Evolutionary conservation across 2,797 vertebrate genomes (phyloP).

Genomic region (Cyprinodon diabolis): DNA sequence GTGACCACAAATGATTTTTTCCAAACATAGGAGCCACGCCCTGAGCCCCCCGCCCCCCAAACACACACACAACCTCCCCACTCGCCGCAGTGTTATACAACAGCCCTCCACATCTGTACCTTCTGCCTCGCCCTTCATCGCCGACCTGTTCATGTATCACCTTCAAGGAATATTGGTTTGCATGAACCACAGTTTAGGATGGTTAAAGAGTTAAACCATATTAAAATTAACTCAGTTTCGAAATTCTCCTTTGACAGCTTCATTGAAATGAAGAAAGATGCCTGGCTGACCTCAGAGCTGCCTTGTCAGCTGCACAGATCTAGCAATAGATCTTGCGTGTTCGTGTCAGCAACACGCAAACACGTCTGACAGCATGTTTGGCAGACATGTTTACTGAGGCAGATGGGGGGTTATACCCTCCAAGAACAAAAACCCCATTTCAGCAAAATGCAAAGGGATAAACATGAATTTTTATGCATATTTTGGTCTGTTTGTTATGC

Average conservation of each 20-base stretch:
- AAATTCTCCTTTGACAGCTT: constrained; percentile 32
- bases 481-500: background rate
- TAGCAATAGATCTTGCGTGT: too few relatives aligned
- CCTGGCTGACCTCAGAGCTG: constrained; percentile 35
- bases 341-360: constrained; percentile 32
- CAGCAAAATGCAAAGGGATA: constrained; percentile 51
- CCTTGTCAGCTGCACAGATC: constrained; percentile 32
- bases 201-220: background rate
- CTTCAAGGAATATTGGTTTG: background rate
- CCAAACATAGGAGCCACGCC: constrained; percentile 51
- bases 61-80: constrained; percentile 23
- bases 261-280: constrained; percentile 54
- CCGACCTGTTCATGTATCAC: constrained; percentile 28
- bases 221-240: background rate
- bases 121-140: constrained; percentile 30
- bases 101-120: constrained; percentile 29
- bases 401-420: constrained; percentile 23
- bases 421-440: constrained; percentile 39
- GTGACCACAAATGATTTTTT: background rate
- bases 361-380: constrained; percentile 24
- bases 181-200: background rate
- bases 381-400: background rate
- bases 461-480: background rate
- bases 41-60: constrained; percentile 42
- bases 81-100: constrained; percentile 71